These are phyloP conservation scores for Ornithoptera alexandrae DNA, from an alignment of 2,888 invertebrate species.

Conservation along the genomic window DNA sequence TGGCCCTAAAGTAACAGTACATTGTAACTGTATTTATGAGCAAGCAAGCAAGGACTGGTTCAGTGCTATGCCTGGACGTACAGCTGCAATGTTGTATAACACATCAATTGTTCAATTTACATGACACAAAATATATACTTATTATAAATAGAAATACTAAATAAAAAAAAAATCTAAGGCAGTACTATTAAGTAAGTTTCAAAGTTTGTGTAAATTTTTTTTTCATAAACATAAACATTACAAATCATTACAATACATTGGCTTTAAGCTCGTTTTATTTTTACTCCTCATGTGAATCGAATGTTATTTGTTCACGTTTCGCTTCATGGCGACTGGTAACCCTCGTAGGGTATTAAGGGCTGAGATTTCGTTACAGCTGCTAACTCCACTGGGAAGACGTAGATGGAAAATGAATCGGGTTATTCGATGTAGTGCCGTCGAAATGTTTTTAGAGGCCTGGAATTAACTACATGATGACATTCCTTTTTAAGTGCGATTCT, in stretches of 20 bases:
- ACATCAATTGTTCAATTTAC: background rate
- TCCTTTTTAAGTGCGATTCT: conserved; percentile 13
- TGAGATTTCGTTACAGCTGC: conserved; percentile 24
- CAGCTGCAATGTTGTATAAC: background rate
- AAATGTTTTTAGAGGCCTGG: conserved; percentile 12
- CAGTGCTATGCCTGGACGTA: conserved; percentile 19
- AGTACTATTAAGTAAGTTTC: too few relatives aligned
- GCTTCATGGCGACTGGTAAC: background rate
- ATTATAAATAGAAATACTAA: background rate
- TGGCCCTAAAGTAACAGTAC: conserved; percentile 26
- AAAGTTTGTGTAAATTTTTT: too few relatives aligned
- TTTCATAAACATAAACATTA: too few relatives aligned
- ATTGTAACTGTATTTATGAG: conserved; percentile 29
- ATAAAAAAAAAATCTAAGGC: background rate
- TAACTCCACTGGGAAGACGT: conserved; percentile 6
- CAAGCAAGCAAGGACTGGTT: conserved; percentile 28
- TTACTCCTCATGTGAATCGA: background rate
- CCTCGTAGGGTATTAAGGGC: conserved; percentile 1
- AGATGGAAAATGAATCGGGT: conserved; percentile 20
- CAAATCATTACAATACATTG: too few relatives aligned
- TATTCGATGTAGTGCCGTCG: conserved; percentile 5
- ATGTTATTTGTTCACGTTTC: conserved; percentile 11
- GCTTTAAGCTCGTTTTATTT: background rate
- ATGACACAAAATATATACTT: background rate
- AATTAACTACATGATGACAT: conserved; percentile 9